Conservation (phyloP, 2,113 vertebrate species). For the Neotoma lepida region DNA sequence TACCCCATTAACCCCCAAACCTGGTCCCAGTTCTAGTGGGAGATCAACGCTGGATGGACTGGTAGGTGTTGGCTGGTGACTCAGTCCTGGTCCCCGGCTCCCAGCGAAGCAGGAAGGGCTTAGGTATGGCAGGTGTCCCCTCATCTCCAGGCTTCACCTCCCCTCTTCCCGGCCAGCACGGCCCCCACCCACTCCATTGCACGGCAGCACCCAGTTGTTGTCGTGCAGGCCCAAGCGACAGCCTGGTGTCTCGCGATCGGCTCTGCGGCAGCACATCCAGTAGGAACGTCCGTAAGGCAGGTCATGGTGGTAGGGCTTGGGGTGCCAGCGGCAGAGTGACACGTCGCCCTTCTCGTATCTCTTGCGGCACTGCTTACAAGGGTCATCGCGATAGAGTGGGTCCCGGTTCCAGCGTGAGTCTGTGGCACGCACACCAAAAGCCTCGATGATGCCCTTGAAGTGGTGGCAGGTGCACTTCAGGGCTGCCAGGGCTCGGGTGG, state of each 20-base stretch:
- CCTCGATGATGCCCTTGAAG: constrained; percentile 94
- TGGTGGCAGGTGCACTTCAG: constrained; percentile 97
- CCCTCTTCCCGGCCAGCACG: constrained; percentile 88
- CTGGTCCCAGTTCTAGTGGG: constrained; percentile 12
- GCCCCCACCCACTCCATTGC: constrained; percentile 83
- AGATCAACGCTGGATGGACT: not conserved
- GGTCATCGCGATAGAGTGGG: constrained; percentile 95
- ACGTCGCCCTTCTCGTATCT: constrained; percentile 94
- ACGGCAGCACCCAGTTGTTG: constrained; percentile 96
- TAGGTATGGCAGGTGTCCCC: constrained; percentile 39
- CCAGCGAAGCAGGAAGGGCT: constrained; percentile 5
- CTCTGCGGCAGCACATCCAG: constrained; percentile 97
- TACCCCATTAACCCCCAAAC: not conserved
- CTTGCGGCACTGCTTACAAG: constrained; percentile 97
- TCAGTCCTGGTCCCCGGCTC: constrained; percentile 16
- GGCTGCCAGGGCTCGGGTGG: constrained; percentile 93
- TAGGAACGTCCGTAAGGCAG: constrained; percentile 98
- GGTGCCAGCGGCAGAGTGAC: constrained; percentile 97
- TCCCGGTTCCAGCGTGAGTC: constrained; percentile 96
- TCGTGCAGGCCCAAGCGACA: constrained; percentile 95
- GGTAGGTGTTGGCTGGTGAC: constrained; percentile 15
- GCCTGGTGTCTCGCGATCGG: constrained; percentile 93
- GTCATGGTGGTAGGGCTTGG: constrained; percentile 99
- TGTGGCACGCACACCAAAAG: constrained; percentile 91
- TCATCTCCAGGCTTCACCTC: constrained; percentile 83